Conservation (phyloP, 2,888 invertebrate genomes). For the Pantelozetes paolii region DNA sequence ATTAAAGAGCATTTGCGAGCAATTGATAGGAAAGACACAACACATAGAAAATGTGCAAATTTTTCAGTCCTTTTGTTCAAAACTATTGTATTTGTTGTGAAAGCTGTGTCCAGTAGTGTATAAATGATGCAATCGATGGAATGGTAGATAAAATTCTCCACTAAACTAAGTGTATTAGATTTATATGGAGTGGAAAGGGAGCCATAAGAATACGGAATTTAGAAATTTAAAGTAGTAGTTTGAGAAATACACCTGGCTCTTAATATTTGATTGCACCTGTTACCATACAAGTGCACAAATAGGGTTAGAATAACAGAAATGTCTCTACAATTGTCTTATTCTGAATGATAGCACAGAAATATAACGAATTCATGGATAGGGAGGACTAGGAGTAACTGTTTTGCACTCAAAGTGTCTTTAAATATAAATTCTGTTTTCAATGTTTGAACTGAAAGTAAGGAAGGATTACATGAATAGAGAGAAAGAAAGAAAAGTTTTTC, state of each 20-base stretch:
- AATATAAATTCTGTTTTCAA: slow-evolving; percentile 2
- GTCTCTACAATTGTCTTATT: neutral
- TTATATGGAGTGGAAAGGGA: neutral
- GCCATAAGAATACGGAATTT: neutral
- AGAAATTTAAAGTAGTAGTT: slow-evolving; percentile 4
- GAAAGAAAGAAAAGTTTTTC: too few species aligned
- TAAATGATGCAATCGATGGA: too few species aligned
- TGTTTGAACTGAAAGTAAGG: slow-evolving; percentile 1
- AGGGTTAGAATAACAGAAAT: too few species aligned
- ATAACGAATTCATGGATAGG: too few species aligned
- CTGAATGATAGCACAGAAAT: neutral
- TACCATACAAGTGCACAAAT: too few species aligned
- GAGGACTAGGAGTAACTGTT: neutral
- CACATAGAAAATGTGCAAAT: slow-evolving; percentile 8
- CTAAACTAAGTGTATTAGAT: too few species aligned
- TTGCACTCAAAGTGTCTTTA: neutral
- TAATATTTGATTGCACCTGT: slow-evolving; percentile 20
- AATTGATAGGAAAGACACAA: neutral
- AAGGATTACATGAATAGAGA: neutral
- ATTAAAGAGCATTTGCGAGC: slow-evolving; percentile 1
- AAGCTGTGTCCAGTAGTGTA: slow-evolving; percentile 22
- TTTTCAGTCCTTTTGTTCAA: neutral
- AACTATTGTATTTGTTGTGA: neutral
- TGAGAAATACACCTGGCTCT: neutral
- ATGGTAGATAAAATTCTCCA: too few species aligned